A percentile compares a stretch with the other conserved stretches of the same genome.
These are phyloP conservation scores for Caenorhabditis elegans DNA, from an alignment of 1,140 invertebrate species.

Conservation along the genomic window WBcel235 BX284606.5:3449501-3450000, in stretches of 20 bases:
- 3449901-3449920: slow-evolving; percentile 9
- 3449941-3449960: too few relatives aligned
- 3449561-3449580: slow-evolving; percentile 3
- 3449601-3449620: background rate
- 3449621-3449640: background rate
- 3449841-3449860: slow-evolving; percentile 5
- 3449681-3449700: background rate
- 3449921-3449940: background rate
- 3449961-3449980: too few relatives aligned
- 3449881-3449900: background rate
- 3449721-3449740: slow-evolving; percentile 19
- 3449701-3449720: slow-evolving; percentile 14
- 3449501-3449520: background rate
- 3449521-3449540: background rate
- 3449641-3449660: background rate
- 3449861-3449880: background rate
- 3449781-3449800: background rate
- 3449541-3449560: slow-evolving; percentile 3
- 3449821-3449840: slow-evolving; percentile 3
- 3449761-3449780: background rate
- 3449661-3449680: background rate
- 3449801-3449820: too few relatives aligned
- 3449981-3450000: too few relatives aligned
- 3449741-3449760: background rate
- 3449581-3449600: slow-evolving; percentile 5